A percentile compares a stretch with the other conserved stretches of the same genome.
These are phyloP conservation scores for Lasioglossum zephyrum DNA, from an alignment of 2,888 invertebrate genomes.

Conservation along the genomic window DNA sequence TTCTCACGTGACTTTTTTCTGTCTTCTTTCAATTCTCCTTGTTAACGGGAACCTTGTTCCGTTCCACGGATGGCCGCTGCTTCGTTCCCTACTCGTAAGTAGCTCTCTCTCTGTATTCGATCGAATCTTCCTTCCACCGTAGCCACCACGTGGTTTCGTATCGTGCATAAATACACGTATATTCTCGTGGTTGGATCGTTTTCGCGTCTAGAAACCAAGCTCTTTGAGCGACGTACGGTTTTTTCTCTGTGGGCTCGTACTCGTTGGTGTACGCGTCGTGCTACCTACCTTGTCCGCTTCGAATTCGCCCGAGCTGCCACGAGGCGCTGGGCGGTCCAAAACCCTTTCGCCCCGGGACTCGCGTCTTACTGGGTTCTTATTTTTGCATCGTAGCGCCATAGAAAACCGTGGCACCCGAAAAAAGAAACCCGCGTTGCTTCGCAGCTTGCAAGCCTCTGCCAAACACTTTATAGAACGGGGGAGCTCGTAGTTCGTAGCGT, in stretches of 20 bases:
- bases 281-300: not conserved
- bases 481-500: not conserved
- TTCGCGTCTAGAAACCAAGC: not conserved
- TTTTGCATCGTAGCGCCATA: slow-evolving; percentile 16
- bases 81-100: slow-evolving; percentile 59
- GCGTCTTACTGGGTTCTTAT: not conserved
- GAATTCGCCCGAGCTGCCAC: not conserved
- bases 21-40: slow-evolving; percentile 68
- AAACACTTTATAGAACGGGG: not conserved
- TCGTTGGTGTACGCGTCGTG: not conserved
- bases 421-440: not conserved
- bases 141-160: not conserved
- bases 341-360: not conserved
- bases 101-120: slow-evolving; percentile 37
- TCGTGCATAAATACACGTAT: not conserved
- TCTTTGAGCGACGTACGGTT: not conserved
- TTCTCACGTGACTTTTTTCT: slow-evolving; percentile 60
- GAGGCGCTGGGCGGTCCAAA: not conserved
- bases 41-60: slow-evolving; percentile 58
- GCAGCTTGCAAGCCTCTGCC: slow-evolving; percentile 9
- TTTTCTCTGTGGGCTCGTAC: not conserved
- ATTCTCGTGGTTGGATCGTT: not conserved
- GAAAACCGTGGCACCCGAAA: not conserved
- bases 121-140: slow-evolving; percentile 16
- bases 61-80: slow-evolving; percentile 56